Base-by-base conservation (phyloP, 2,888 invertebrate species). In the Sinohyriopsis cumingii region DNA sequence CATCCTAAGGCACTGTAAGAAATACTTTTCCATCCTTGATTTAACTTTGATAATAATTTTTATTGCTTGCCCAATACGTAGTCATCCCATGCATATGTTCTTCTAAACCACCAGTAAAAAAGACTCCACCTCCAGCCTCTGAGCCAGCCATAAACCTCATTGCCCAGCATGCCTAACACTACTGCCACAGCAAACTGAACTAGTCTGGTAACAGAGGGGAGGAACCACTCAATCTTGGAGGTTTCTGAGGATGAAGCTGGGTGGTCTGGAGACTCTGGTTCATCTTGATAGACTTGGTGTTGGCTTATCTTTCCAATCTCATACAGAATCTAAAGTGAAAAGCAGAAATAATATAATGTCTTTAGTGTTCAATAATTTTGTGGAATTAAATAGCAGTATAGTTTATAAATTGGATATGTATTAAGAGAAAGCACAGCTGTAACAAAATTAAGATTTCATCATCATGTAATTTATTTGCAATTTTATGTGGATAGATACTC, bases 221-320 rank as follows among this genome's bases (percentile, higher is more conserved):
- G 65, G 53, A 72, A 71, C n/a, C 61, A 55, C 53, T 79, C 77
- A 0, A 76, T 24, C 22, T 69, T 67, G 22, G 67, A 66, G 24
- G 61, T 70, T 0, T 61, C 59, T 3, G 76, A 59, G 3, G 75
- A 75, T 12, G 28, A 12, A 2, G 77, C 76, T 25, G 77, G 76
- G 55, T 62, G 71, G 55, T 76, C 76, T 7, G 54, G 24, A 3
- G 74, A 76, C 63, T 82, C 80, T 20, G 87, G 86, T 75, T 88
- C 88, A 45, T 79, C 77, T 55, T 77, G 66, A 81, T 84, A 83
- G 45, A 88, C 86, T 61, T 86, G 76, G 68, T 80, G 72, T 55
- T 76, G 66, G 45, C 74, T 55, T 19, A 88, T 79, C 62, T 78
- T 79, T 7, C 85, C 86, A 72, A 84, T 79, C 3, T 71, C 71